Percentiles rank a stretch among this genome's conserved stretches.
Evolutionary conservation across 2,888 invertebrate species (phyloP).

Genomic region (Homarus gammarus): DNA sequence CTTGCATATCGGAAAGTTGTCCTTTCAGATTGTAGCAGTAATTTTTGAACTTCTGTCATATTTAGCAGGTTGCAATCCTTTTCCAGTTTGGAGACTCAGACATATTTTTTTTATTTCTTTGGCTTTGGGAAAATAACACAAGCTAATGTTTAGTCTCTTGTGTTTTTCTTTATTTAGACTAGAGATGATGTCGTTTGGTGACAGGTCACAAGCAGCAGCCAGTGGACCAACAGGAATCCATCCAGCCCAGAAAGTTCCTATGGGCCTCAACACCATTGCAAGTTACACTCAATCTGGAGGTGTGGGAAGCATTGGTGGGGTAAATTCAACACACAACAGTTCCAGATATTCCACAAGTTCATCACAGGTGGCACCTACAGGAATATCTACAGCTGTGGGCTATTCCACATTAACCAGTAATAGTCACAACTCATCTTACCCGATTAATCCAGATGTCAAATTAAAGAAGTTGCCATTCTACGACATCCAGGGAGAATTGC

Average conservation of each 20-base stretch:
- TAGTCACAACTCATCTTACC: slow-evolving; percentile 78
- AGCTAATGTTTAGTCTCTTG: slow-evolving; percentile 66
- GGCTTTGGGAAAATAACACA: slow-evolving; percentile 25
- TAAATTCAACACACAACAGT: slow-evolving; percentile 38
- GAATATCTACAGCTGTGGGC: slow-evolving; percentile 46
- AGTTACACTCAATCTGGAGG: slow-evolving; percentile 60
- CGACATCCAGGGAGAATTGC: slow-evolving; percentile 90
- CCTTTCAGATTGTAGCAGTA: not conserved
- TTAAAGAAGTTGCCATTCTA: slow-evolving; percentile 95
- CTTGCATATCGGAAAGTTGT: not conserved
- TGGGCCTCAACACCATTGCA: slow-evolving; percentile 59
- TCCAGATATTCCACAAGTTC: slow-evolving; percentile 34
- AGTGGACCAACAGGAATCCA: slow-evolving; percentile 60
- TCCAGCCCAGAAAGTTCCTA: slow-evolving; percentile 67
- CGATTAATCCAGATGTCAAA: slow-evolving; percentile 95
- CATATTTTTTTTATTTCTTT: not conserved
- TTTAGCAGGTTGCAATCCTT: not conserved
- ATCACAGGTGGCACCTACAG: slow-evolving; percentile 36
- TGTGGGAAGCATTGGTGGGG: slow-evolving; percentile 55
- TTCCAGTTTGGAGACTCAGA: not conserved
- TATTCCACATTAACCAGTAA: slow-evolving; percentile 51
- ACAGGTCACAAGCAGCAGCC: slow-evolving; percentile 72
- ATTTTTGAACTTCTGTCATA: not conserved
- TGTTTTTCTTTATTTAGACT: slow-evolving; percentile 66
- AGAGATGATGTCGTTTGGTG: slow-evolving; percentile 76